Percentiles rank a stretch among this genome's conserved stretches.
Evolutionary conservation across 2,113 vertebrate genomes (phyloP).

Genomic region (Saimiri boliviensis): DNA sequence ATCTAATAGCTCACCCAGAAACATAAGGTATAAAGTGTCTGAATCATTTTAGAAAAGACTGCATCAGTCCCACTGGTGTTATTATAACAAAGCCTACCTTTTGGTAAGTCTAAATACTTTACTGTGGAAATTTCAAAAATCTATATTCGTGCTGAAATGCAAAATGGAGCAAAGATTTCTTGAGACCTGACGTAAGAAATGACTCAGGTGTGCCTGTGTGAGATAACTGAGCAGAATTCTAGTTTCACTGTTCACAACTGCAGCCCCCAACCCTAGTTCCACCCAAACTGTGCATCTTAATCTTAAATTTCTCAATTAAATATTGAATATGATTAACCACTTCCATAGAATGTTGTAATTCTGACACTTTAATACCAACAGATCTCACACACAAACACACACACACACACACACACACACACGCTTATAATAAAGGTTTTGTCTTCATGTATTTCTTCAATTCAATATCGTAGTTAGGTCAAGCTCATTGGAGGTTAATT

Average conservation of each 20-base stretch:
- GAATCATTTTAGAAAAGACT: not conserved
- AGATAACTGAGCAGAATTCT: not conserved
- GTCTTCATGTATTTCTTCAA: too few species aligned
- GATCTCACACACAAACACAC: too few species aligned
- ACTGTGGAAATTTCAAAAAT: not conserved
- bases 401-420: not conserved
- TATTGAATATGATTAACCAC: not conserved
- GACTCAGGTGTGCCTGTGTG: not conserved
- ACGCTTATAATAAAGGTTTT: not conserved
- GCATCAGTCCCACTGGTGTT: too few species aligned
- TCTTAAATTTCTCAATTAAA: not conserved
- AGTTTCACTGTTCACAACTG: not conserved
- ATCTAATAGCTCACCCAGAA: not conserved
- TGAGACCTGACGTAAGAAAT: not conserved
- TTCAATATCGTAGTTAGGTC: rapidly evolving
- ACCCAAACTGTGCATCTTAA: not conserved
- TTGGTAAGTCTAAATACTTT: not conserved
- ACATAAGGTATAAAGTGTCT: not conserved
- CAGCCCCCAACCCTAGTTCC: too few species aligned
- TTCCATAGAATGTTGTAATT: too few species aligned
- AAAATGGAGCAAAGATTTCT: not conserved
- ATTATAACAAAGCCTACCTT: not conserved
- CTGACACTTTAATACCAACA: not conserved
- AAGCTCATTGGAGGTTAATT: not conserved
- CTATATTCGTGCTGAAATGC: not conserved